phyloP scores from a whole-genome alignment of 1,140 invertebrate genomes.

The Daktulosphaira vitifoliae region DNA sequence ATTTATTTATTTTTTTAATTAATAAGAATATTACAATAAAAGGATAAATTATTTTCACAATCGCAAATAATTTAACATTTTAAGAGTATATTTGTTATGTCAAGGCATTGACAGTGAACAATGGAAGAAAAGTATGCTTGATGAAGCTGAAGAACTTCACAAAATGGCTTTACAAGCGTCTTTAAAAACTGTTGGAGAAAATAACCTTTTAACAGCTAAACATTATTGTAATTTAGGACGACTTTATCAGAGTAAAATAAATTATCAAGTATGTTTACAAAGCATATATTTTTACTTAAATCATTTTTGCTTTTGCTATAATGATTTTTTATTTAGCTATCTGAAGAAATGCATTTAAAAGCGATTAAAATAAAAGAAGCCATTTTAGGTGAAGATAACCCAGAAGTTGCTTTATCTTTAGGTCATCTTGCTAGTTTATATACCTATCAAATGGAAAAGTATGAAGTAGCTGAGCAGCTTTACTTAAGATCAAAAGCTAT shows the following conservation, averaged over 20 bases:
- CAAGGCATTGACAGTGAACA: not conserved
- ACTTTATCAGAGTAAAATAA: slow-evolving; percentile 85
- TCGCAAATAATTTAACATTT: no score
- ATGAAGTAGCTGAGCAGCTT: slow-evolving; percentile 71
- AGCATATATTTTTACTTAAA: no score
- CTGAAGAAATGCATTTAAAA: slow-evolving; percentile 81
- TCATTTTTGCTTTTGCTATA: no score
- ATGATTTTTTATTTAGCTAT: slow-evolving; percentile 51
- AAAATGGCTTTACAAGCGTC: slow-evolving; percentile 66
- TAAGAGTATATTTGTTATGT: no score
- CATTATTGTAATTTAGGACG: slow-evolving; percentile 87
- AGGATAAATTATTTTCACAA: no score
- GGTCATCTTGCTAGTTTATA: slow-evolving; percentile 87
- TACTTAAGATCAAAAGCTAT: slow-evolving; percentile 81
- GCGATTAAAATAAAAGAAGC: slow-evolving; percentile 85
- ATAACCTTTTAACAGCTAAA: slow-evolving; percentile 88
- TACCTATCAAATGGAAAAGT: slow-evolving; percentile 86
- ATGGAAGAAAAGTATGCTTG: slow-evolving; percentile 11
- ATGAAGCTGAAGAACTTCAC: slow-evolving; percentile 72
- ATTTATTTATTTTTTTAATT: no score
- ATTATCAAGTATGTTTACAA: slow-evolving; percentile 59
- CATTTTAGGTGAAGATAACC: slow-evolving; percentile 73
- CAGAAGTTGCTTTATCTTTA: slow-evolving; percentile 83
- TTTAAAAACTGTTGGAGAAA: slow-evolving; percentile 73
- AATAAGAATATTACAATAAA: no score